These are phyloP conservation scores for Pelvicachromis taeniatus DNA, from an alignment of 2,113 vertebrate genomes.

Conservation along the genomic window DNA sequence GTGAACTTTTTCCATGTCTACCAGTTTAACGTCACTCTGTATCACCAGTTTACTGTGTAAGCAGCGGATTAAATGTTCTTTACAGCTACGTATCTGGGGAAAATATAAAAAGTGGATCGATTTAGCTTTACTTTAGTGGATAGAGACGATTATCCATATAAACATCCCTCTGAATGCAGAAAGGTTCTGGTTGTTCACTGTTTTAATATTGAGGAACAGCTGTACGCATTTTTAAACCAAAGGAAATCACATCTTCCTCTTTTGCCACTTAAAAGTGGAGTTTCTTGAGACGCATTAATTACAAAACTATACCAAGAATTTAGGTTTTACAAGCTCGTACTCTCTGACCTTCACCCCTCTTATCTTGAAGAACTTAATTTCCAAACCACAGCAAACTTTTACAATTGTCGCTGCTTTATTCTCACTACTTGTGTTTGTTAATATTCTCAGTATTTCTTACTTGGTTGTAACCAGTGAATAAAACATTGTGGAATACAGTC, in stretches of 20 bases:
- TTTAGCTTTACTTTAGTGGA: background rate
- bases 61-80: background rate
- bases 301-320: background rate
- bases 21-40: background rate
- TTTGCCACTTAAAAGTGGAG: background rate
- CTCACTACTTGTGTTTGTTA: background rate
- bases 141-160: accelerated
- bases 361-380: background rate
- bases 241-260: background rate
- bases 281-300: background rate
- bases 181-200: background rate
- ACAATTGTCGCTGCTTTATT: background rate
- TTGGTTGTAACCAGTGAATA: background rate
- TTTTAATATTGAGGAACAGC: background rate
- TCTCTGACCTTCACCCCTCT: background rate
- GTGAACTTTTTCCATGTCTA: background rate
- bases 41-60: background rate
- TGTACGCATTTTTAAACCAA: background rate
- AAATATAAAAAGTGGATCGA: background rate
- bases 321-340: background rate
- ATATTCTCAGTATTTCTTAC: background rate
- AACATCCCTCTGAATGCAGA: background rate
- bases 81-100: background rate
- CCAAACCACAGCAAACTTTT: background rate
- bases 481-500: background rate